A percentile compares a stretch with the other conserved stretches of the same genome.
phyloP scores from a whole-genome alignment of 2,113 vertebrate genomes.

The Bostrychus sinensis region DNA sequence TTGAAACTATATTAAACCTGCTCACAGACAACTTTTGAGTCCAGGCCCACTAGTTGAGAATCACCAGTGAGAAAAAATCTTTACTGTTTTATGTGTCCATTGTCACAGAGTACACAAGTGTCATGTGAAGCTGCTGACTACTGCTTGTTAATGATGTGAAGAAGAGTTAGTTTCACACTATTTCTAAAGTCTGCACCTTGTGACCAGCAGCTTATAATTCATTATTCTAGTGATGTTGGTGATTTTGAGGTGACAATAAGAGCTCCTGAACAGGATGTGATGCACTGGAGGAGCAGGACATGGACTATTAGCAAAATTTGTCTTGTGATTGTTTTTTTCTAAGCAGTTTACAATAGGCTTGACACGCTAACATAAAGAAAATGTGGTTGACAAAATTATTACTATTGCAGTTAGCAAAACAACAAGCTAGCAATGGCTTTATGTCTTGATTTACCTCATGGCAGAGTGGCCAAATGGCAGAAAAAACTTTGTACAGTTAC shows the following conservation, averaged over 20 bases:
- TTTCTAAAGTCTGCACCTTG: background rate
- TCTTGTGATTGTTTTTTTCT: slow-evolving; percentile 30
- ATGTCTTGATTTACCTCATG: no score
- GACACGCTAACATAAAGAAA: no score
- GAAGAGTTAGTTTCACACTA: background rate
- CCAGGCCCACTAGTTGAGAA: no score
- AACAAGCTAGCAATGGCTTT: no score
- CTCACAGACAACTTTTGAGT: no score
- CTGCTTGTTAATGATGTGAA: background rate
- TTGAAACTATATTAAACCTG: no score
- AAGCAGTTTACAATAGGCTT: background rate
- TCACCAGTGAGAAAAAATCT: no score
- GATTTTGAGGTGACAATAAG: slow-evolving; percentile 17
- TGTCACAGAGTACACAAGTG: background rate
- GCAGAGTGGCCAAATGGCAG: no score
- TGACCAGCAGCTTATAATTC: slow-evolving; percentile 22
- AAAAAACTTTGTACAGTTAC: no score
- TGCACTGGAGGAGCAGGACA: background rate
- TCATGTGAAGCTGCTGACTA: slow-evolving; percentile 6
- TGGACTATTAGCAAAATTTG: slow-evolving; percentile 1
- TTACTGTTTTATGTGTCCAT: no score
- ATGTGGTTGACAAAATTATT: no score
- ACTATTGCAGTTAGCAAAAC: no score
- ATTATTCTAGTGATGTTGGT: background rate
- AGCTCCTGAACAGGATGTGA: background rate